Conservation (phyloP, 2,888 invertebrate genomes). For the Villa cingulata region DNA sequence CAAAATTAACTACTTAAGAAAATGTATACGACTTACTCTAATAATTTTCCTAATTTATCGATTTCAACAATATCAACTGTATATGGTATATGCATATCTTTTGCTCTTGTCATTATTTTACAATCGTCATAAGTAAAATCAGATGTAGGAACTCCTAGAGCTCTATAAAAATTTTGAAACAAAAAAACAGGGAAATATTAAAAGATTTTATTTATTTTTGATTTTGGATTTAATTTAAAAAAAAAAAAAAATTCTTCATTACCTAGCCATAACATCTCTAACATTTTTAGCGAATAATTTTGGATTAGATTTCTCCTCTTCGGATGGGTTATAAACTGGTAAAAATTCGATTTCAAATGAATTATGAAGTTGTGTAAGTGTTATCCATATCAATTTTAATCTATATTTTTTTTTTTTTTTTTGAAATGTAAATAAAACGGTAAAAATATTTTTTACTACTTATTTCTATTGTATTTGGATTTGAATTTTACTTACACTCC, state of each 20-base stretch:
- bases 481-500: conserved; percentile 84
- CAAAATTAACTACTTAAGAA: too few relatives aligned
- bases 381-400: conserved; percentile 71
- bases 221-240: too few relatives aligned
- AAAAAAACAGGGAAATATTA: not conserved
- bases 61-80: conserved; percentile 64
- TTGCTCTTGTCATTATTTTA: conserved; percentile 69
- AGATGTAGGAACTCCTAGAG: conserved; percentile 69
- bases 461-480: too few relatives aligned
- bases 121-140: conserved; percentile 92
- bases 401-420: too few relatives aligned
- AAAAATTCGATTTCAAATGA: conserved; percentile 83
- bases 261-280: conserved; percentile 82
- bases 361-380: conserved; percentile 75
- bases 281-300: conserved; percentile 85
- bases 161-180: conserved; percentile 41
- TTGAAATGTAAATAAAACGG: too few relatives aligned
- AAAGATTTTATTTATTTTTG: too few relatives aligned
- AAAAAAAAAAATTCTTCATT: too few relatives aligned
- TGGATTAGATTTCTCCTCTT: conserved; percentile 73
- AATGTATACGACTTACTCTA: conserved; percentile 45
- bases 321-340: conserved; percentile 78
- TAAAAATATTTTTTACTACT: too few relatives aligned
- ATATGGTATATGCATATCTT: conserved; percentile 64
- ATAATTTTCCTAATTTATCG: conserved; percentile 56